Conservation (phyloP, 2,888 invertebrate genomes). For the Hirtodrosophila alboralis region DNA sequence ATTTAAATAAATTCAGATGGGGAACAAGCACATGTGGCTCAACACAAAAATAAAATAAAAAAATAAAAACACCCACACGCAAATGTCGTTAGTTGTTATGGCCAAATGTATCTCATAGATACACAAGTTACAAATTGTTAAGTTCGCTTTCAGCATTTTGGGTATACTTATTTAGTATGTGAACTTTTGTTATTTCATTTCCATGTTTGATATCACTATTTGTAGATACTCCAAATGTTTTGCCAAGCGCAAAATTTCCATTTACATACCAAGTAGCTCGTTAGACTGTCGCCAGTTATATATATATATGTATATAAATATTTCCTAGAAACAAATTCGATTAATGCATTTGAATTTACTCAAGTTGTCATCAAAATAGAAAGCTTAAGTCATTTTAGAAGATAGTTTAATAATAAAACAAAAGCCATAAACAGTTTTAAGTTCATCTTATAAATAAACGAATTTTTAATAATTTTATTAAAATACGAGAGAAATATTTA, state of each 20-base stretch:
- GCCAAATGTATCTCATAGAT: slow-evolving; percentile 61
- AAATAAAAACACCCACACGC: slow-evolving; percentile 21
- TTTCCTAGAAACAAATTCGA: slow-evolving; percentile 43
- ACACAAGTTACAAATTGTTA: slow-evolving; percentile 66
- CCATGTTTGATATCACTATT: slow-evolving; percentile 56
- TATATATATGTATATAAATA: no score
- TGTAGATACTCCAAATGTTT: slow-evolving; percentile 34
- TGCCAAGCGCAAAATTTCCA: slow-evolving; percentile 57
- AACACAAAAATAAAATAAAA: neutral
- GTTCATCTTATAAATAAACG: no score
- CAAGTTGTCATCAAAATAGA: slow-evolving; percentile 8
- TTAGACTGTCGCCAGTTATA: slow-evolving; percentile 8
- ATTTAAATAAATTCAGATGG: slow-evolving; percentile 39
- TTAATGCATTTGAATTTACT: slow-evolving; percentile 32
- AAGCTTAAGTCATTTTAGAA: no score
- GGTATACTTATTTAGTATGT: neutral
- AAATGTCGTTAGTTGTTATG: slow-evolving; percentile 55
- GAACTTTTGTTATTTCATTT: slow-evolving; percentile 6
- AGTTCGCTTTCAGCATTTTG: slow-evolving; percentile 19
- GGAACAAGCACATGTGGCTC: slow-evolving; percentile 20
- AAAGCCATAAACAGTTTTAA: no score
- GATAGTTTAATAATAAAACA: no score
- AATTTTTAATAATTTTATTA: no score
- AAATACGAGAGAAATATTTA: no score
- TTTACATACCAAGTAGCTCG: slow-evolving; percentile 64